A percentile compares a stretch with the other conserved stretches of the same genome.
phyloP scores from a whole-genome alignment of 1,140 invertebrate species.

The Chelonus insularis region DNA sequence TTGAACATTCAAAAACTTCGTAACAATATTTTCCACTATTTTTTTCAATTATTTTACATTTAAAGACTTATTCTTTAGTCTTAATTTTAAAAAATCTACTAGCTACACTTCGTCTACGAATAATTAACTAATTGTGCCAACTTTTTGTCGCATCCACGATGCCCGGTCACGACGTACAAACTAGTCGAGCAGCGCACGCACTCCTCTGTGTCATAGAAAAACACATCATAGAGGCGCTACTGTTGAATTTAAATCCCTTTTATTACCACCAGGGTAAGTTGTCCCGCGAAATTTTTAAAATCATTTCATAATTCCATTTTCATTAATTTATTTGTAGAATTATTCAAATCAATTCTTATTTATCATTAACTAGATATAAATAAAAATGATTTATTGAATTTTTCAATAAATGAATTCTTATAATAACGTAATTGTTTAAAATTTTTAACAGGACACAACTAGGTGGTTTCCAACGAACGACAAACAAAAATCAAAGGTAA shows the following conservation, averaged over 20 bases:
- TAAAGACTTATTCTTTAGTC: no score
- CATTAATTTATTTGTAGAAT: no score
- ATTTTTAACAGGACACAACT: not conserved
- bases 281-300: no score
- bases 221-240: not conserved
- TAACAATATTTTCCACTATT: not conserved
- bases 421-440: not conserved
- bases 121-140: not conserved
- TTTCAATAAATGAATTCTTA: not conserved
- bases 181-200: constrained; percentile 4
- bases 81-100: no score
- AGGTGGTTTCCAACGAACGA: not conserved
- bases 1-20: not conserved
- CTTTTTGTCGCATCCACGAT: not conserved
- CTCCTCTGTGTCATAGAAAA: no score
- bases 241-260: not conserved
- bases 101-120: not conserved
- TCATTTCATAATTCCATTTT: no score
- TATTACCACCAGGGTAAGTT: not conserved
- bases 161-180: constrained; percentile 13
- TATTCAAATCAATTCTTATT: no score
- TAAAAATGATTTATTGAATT: no score
- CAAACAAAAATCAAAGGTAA: not conserved
- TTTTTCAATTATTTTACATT: not conserved
- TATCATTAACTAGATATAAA: no score